Base-by-base conservation (phyloP, 2,888 invertebrate genomes). In the Dynastes maya region DNA sequence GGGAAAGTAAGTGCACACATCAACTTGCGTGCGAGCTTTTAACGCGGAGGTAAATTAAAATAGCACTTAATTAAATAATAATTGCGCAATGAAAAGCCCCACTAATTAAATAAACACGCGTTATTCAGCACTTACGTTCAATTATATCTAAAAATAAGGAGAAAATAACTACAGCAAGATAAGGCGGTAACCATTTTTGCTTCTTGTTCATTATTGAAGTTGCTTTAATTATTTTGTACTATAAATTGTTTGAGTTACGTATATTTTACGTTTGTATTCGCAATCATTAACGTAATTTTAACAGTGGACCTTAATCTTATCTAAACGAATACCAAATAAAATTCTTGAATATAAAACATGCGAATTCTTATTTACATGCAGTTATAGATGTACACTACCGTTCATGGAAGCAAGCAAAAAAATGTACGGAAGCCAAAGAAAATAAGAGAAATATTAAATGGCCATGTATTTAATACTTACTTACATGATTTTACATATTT, bases 111-210 rank as follows among this genome's bases (percentile, higher is more conserved):
- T 58, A 16, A 58, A 8, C 27, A 58, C 22, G 22, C 22, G 55
- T 58, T 58, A 58, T 58, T 58, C 55, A 58, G 22, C 55, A 16
- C 55, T 58, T 58, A 58, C 22, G 8, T 58, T 58, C 55, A 58
- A 58, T 58, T 58, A 58, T 58, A 16, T 22, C 45, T 45, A 45
- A 45, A 45, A 45, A 45, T 45, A 45, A 45, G 45, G 11, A 45
- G 9, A 16, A 58, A 22, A 22, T 22, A 58, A 58, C 22, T 22
- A 22, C 16, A 22, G 55, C 55, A 58, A 58, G n/a, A 58, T 58
- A n/a, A 53, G 6, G 53, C n/a, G n/a, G 8, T 5, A 22, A 22
- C 22, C 32, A 37, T 58, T 22, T 16, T 22, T 22, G 4, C n/a
- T 58, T 22, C 16, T 16, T 22, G 6, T 58, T 16, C 22, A 16